phyloP scores from a whole-genome alignment of 2,113 vertebrate species.

The Polypterus senegalus region DNA sequence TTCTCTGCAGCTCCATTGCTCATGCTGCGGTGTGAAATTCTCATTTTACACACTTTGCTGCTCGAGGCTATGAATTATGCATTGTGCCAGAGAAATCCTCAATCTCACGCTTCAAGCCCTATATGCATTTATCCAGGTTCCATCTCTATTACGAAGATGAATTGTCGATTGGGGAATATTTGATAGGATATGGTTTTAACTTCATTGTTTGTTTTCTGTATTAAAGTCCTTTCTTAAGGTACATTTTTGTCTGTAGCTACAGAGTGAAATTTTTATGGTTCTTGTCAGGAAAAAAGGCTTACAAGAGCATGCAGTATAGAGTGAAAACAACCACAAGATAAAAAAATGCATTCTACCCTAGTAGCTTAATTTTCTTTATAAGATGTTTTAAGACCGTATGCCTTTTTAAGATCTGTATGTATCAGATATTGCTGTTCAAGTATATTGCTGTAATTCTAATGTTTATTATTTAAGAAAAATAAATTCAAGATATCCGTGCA shows the following conservation, averaged over 20 bases:
- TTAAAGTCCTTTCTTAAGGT: constrained; percentile 30
- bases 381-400: no score
- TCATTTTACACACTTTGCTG: constrained; percentile 99
- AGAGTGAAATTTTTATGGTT: constrained; percentile 37
- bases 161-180: constrained; percentile 86
- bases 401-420: no score
- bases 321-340: constrained; percentile 23
- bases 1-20: constrained; percentile 73
- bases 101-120: constrained; percentile 95
- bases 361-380: no score
- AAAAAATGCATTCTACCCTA: background rate
- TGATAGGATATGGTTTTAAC: constrained; percentile 77
- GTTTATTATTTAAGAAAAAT: no score
- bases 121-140: constrained; percentile 89
- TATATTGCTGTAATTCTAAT: no score
- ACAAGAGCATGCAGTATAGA: constrained; percentile 15
- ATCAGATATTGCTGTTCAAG: no score
- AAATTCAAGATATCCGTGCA: no score
- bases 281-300: constrained; percentile 20
- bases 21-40: constrained; percentile 96
- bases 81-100: constrained; percentile 97
- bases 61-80: constrained; percentile 97
- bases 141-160: constrained; percentile 99
- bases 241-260: constrained; percentile 15
- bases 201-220: constrained; percentile 75